Base-by-base conservation (phyloP, 2,113 vertebrate genomes). In the Rana temporaria region DNA sequence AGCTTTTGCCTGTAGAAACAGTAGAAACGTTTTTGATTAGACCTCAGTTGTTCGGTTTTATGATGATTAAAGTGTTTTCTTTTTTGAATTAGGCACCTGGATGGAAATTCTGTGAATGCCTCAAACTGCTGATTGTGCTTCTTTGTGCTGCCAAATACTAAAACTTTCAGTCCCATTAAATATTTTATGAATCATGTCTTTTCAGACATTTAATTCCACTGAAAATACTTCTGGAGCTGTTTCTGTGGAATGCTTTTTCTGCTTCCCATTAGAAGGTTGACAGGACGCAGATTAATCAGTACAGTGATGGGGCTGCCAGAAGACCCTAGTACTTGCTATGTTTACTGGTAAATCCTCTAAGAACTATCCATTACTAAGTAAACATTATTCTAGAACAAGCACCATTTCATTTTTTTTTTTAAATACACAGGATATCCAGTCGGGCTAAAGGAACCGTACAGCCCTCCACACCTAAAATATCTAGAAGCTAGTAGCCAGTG, bases 311-410 rank as follows among this genome's bases (percentile, higher is more conserved):
- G 55, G 32, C 56, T 74, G 71, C 71, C 71, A 74, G 55, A 74
- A 59, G 71, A 38, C 55, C 38, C 56, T 60, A 59, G 30, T 38
- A 16, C 20, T 15, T 18, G 19, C 19, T 34, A 26, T 32, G 30
- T 60, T n/a, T 74, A 74, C 72, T 22, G n/a, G 14, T 42, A 9
- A 15, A 9, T 22, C 22, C 16, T 60, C 42, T 34, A 60, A 42
- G 56, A 42, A 60, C 32, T 74, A 24, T 57, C 52, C 16, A 34
- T 75, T 75, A 75, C 72, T 42, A 42, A 62, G n/a, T n/a, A 75
- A 75, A 75, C 42, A 57, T 73, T 71, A 74, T 74, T 11, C 18
- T 38, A 18, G 20, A 55, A 19, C 71, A n/a, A 57, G 32, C 0
- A 9, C 38, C 38, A 42, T 75, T 62, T 60, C 12, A 57, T 59